Conservation (phyloP, 2,888 invertebrate genomes). For the Oligia fasciuncula region DNA sequence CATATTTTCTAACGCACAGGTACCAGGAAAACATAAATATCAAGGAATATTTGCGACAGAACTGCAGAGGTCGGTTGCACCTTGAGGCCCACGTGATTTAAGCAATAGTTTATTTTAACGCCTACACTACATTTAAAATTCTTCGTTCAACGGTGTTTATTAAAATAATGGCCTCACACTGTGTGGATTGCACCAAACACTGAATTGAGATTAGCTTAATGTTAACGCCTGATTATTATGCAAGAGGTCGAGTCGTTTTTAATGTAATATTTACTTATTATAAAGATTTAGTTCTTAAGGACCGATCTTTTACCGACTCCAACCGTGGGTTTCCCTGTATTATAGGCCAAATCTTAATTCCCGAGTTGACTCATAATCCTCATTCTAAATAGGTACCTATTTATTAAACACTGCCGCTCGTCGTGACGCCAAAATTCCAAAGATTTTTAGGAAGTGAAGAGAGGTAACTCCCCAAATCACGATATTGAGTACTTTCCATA, state of each 20-base stretch:
- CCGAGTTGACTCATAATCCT: background rate
- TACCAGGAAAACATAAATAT: conserved; percentile 59
- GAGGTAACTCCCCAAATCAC: background rate
- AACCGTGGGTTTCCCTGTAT: background rate
- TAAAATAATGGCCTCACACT: conserved; percentile 46
- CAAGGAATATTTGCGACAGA: conserved; percentile 59
- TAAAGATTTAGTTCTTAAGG: background rate
- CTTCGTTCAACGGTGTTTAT: conserved; percentile 53
- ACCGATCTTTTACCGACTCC: background rate
- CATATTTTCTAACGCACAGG: conserved; percentile 7
- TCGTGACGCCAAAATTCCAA: background rate
- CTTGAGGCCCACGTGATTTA: conserved; percentile 65
- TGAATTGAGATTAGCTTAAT: conserved; percentile 32
- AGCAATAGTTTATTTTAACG: conserved; percentile 56
- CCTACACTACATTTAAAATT: conserved; percentile 64
- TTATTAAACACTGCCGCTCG: background rate
- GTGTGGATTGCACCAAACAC: conserved; percentile 31
- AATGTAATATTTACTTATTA: background rate
- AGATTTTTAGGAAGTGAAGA: background rate
- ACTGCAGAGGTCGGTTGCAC: conserved; percentile 63
- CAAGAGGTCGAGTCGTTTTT: conserved; percentile 22
- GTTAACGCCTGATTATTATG: conserved; percentile 14
- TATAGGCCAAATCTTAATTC: background rate
- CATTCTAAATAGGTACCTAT: background rate
- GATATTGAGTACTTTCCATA: background rate